Evolutionary conservation across 1,140 invertebrate species (phyloP).

Genomic region (Drosophila persimilis): DNA sequence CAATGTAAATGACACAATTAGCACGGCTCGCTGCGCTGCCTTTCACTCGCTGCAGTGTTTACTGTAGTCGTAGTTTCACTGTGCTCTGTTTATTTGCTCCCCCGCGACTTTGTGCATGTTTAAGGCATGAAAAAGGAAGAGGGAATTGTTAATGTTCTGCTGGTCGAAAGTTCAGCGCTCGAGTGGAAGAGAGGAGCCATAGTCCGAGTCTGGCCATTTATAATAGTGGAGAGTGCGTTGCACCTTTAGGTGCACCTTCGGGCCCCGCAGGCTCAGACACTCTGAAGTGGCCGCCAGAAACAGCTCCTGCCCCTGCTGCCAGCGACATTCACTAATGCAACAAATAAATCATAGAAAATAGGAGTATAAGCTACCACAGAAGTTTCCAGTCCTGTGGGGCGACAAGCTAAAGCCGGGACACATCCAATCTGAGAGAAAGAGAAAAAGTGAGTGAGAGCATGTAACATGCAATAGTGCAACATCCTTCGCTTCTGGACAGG

Average conservation of each 20-base stretch:
- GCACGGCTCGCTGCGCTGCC: conserved; percentile 25
- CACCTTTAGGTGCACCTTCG: conserved; percentile 32
- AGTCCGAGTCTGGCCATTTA: conserved; percentile 36
- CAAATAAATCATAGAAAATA: conserved; percentile 63
- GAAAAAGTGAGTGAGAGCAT: neutral
- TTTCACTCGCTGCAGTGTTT: conserved; percentile 46
- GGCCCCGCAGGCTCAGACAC: conserved; percentile 17
- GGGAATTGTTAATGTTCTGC: conserved; percentile 58
- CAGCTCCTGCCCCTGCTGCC: conserved; percentile 30
- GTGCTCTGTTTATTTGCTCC: conserved; percentile 18
- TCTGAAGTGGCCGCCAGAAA: conserved; percentile 35
- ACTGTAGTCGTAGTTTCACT: conserved; percentile 43
- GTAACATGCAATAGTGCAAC: too few species aligned
- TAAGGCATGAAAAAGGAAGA: conserved; percentile 18
- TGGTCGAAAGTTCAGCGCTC: conserved; percentile 11
- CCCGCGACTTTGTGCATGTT: conserved; percentile 47
- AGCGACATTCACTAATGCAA: conserved; percentile 57
- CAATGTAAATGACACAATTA: conserved; percentile 63
- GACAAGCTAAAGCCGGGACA: conserved; percentile 6
- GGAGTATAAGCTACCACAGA: conserved; percentile 6
- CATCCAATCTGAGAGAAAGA: neutral
- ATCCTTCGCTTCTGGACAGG: too few species aligned
- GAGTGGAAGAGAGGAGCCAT: neutral
- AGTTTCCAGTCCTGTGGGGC: conserved; percentile 11
- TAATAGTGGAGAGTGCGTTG: conserved; percentile 40